Conservation (phyloP, 1,140 invertebrate genomes). For the Drepana arcuata region DNA sequence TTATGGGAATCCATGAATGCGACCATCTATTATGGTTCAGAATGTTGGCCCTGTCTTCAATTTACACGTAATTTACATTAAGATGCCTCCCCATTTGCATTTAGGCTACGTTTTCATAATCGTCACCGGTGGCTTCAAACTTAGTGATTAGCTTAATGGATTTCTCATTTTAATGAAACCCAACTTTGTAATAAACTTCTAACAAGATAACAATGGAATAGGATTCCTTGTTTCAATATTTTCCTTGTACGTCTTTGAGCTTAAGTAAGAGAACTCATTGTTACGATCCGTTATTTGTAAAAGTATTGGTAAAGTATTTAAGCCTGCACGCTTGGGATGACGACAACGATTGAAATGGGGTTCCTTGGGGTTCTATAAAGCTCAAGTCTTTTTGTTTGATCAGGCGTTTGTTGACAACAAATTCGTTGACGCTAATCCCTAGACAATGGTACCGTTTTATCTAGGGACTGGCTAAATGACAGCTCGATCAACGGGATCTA, state of each 20-base stretch:
- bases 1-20: slow-evolving; percentile 30
- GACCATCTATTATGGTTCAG: slow-evolving; percentile 31
- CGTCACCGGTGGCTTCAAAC: slow-evolving; percentile 43
- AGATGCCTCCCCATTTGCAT: slow-evolving; percentile 56
- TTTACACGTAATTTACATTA: slow-evolving; percentile 58
- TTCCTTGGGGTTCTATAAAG: slow-evolving; percentile 32
- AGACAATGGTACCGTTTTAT: slow-evolving; percentile 61
- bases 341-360: slow-evolving; percentile 40
- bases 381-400: slow-evolving; percentile 62
- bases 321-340: slow-evolving; percentile 24
- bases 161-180: slow-evolving; percentile 57
- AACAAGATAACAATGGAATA: slow-evolving; percentile 42
- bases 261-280: slow-evolving; percentile 11
- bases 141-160: slow-evolving; percentile 59
- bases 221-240: slow-evolving; percentile 20
- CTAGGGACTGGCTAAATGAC: slow-evolving; percentile 35
- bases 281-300: slow-evolving; percentile 23
- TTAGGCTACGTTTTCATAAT: slow-evolving; percentile 52
- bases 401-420: slow-evolving; percentile 65
- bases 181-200: slow-evolving; percentile 52
- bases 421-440: slow-evolving; percentile 67
- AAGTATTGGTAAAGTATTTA: slow-evolving; percentile 32
- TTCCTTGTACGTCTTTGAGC: slow-evolving; percentile 11
- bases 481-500: slow-evolving; percentile 35
- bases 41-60: slow-evolving; percentile 36